phyloP scores from a whole-genome alignment of 1,140 invertebrate genomes.

The Drosophila funebris region DNA sequence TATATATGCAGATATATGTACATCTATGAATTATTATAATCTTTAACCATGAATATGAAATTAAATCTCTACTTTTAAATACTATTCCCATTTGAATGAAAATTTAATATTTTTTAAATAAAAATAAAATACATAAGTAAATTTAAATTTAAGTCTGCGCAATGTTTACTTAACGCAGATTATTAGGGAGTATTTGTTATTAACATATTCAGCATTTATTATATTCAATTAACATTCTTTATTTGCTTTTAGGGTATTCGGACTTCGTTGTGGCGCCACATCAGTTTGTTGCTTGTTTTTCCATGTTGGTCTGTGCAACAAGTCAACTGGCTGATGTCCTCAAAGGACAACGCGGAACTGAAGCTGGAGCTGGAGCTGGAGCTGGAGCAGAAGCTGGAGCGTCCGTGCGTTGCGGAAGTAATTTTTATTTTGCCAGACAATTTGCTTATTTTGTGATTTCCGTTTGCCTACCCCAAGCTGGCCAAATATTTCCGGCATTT shows the following conservation, averaged over 20 bases:
- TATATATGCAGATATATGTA: no score
- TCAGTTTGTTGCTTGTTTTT: constrained; percentile 9
- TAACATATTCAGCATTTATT: no score
- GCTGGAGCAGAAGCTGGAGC: constrained; percentile 12
- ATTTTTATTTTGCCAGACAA: constrained; percentile 84
- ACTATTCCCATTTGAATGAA: no score
- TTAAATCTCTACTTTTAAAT: no score
- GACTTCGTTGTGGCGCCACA: neutral
- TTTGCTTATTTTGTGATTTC: constrained; percentile 84
- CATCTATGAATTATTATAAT: no score
- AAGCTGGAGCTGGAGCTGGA: constrained; percentile 11
- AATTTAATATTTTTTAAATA: no score
- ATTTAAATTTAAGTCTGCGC: no score
- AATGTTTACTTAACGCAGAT: no score
- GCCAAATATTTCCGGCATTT: constrained; percentile 77
- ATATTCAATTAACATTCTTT: neutral
- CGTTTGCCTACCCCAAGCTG: constrained; percentile 49
- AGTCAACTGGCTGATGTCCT: constrained; percentile 33
- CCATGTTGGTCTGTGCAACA: constrained; percentile 46
- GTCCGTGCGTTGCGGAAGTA: constrained; percentile 74
- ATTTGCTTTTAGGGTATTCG: neutral
- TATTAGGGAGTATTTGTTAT: no score
- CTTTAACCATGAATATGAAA: no score
- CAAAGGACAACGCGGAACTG: constrained; percentile 7
- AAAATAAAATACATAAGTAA: no score